phyloP scores from a whole-genome alignment of 2,113 vertebrate genomes.

The Phyllostomus discolor region DNA sequence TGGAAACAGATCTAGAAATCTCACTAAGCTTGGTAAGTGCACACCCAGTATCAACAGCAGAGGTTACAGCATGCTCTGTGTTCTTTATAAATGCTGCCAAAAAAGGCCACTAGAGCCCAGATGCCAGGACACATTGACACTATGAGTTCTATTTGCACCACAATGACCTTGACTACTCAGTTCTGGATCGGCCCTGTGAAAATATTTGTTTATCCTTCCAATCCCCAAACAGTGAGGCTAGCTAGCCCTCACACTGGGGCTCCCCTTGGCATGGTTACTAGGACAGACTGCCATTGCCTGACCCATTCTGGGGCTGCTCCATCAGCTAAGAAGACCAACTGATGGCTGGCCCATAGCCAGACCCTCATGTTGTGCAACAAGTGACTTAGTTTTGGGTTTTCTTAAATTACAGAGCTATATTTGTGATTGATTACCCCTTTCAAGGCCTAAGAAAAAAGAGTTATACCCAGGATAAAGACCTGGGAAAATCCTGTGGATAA shows the following conservation, averaged over 20 bases:
- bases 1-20: slow-evolving; percentile 47
- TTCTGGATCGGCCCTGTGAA: slow-evolving; percentile 65
- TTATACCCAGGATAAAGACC: background rate
- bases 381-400: background rate
- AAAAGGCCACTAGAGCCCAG: slow-evolving; percentile 65
- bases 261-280: background rate
- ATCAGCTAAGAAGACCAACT: background rate
- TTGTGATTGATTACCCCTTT: background rate
- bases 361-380: background rate
- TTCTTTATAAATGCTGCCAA: slow-evolving; percentile 68
- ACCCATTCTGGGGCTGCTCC: background rate
- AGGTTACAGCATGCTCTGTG: background rate
- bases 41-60: slow-evolving; percentile 17
- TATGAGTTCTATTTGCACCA: slow-evolving; percentile 61
- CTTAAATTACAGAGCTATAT: background rate
- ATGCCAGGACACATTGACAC: slow-evolving; percentile 63
- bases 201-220: slow-evolving; percentile 76
- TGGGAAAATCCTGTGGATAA: background rate
- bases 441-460: background rate
- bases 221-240: slow-evolving; percentile 46
- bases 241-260: background rate
- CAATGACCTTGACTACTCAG: slow-evolving; percentile 71
- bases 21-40: slow-evolving; percentile 19
- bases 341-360: background rate
- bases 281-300: background rate